Percentiles rank a stretch among this genome's conserved stretches.
These are phyloP conservation scores for Pemphigus obesinymphae DNA, from an alignment of 1,140 invertebrate genomes.

Conservation along the genomic window DNA sequence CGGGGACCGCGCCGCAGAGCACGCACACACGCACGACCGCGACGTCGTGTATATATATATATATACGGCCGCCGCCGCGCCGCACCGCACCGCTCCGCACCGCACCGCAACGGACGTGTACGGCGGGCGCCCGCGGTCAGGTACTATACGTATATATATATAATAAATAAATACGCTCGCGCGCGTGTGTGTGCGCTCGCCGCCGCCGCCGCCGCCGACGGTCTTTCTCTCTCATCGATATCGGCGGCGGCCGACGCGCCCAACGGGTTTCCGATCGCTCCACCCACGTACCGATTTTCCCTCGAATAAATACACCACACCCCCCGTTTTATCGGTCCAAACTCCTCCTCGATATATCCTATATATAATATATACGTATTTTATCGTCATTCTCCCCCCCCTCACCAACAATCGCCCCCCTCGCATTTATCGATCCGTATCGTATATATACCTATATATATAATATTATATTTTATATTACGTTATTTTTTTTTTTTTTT, in stretches of 20 bases:
- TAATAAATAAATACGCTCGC: background rate
- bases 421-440: background rate
- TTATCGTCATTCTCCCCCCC: background rate
- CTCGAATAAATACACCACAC: slow-evolving; percentile 31
- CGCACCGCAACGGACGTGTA: too few relatives aligned
- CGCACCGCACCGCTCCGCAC: background rate
- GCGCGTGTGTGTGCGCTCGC: background rate
- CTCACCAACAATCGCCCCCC: background rate
- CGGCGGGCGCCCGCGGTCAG: background rate
- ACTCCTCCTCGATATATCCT: slow-evolving; percentile 29
- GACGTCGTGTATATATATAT: too few relatives aligned
- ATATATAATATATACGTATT: background rate
- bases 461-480: too few relatives aligned
- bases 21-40: background rate
- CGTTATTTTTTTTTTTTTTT: too few relatives aligned
- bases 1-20: background rate
- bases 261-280: slow-evolving; percentile 42
- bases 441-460: too few relatives aligned
- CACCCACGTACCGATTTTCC: slow-evolving; percentile 40
- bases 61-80: background rate
- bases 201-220: background rate
- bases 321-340: slow-evolving; percentile 37
- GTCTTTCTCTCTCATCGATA: background rate
- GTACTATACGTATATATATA: background rate
- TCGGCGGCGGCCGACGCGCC: slow-evolving; percentile 19